Evolutionary conservation across 1,140 invertebrate species (phyloP).

Genomic region (Popillia japonica): DNA sequence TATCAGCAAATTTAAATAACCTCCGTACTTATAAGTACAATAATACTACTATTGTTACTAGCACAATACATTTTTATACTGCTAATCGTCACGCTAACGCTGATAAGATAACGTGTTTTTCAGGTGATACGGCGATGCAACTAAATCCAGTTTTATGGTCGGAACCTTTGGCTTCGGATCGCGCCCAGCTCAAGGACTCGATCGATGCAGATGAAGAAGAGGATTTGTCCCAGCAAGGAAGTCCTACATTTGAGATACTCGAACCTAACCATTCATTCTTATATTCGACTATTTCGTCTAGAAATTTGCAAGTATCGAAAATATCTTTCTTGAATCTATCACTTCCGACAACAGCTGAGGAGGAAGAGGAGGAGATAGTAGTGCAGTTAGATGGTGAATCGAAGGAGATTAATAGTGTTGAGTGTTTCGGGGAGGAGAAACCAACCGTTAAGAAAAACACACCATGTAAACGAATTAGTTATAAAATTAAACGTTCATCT

Average conservation of each 20-base stretch:
- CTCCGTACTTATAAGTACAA: not conserved
- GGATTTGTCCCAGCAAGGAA: not conserved
- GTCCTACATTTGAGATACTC: slow-evolving; percentile 34
- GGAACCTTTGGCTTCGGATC: slow-evolving; percentile 45
- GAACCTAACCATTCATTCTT: slow-evolving; percentile 47
- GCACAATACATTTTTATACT: not conserved
- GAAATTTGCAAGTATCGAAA: slow-evolving; percentile 48
- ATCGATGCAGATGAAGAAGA: slow-evolving; percentile 1
- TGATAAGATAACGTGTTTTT: slow-evolving; percentile 40
- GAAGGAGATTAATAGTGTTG: not conserved
- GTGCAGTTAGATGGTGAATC: slow-evolving; percentile 19
- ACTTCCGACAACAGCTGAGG: slow-evolving; percentile 42
- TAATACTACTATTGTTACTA: not conserved
- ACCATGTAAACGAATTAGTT: slow-evolving; percentile 53
- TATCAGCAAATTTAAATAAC: not conserved
- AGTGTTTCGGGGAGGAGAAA: slow-evolving; percentile 5
- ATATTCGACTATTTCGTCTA: slow-evolving; percentile 46
- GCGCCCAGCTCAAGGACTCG: slow-evolving; percentile 40
- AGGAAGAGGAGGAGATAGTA: slow-evolving; percentile 43
- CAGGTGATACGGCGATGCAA: slow-evolving; percentile 47
- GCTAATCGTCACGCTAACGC: not conserved
- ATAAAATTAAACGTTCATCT: slow-evolving; percentile 54
- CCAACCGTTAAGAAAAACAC: slow-evolving; percentile 29
- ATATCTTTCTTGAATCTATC: slow-evolving; percentile 48
- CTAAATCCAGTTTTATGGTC: slow-evolving; percentile 47